Conservation (phyloP, 2,888 invertebrate genomes). For the Vesta saturnalis region DNA sequence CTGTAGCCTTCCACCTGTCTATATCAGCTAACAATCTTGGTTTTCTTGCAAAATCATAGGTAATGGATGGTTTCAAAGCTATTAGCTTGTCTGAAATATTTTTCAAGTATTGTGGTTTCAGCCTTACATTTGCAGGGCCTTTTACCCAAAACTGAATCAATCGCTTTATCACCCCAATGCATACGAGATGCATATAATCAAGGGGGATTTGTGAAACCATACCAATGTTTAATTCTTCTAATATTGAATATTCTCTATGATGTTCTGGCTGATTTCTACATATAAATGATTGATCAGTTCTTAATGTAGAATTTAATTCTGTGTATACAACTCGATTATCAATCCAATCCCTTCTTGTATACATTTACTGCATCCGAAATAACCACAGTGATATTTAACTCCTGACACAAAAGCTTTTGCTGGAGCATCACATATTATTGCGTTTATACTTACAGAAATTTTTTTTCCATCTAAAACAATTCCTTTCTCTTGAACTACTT, state of each 20-base stretch:
- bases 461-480: slow-evolving; percentile 13
- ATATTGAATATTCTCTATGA: background rate
- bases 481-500: slow-evolving; percentile 25
- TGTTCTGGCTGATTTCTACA: background rate
- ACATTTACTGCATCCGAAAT: slow-evolving; percentile 46
- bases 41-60: background rate
- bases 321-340: no score
- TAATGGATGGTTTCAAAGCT: background rate
- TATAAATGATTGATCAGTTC: slow-evolving; percentile 11
- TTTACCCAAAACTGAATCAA: slow-evolving; percentile 3
- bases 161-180: background rate
- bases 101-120: background rate
- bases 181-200: slow-evolving; percentile 12
- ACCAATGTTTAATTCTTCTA: slow-evolving; percentile 1
- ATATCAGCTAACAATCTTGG: background rate
- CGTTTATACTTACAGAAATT: slow-evolving; percentile 31
- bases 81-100: background rate
- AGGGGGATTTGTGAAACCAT: slow-evolving; percentile 3
- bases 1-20: slow-evolving; percentile 11
- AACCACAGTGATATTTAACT: slow-evolving; percentile 44
- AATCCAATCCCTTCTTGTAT: slow-evolving; percentile 40
- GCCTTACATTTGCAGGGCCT: background rate
- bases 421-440: slow-evolving; percentile 47
- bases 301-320: background rate
- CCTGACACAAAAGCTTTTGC: slow-evolving; percentile 42